Conservation (phyloP, 2,888 invertebrate species). For the Melanostoma mellinum region DNA sequence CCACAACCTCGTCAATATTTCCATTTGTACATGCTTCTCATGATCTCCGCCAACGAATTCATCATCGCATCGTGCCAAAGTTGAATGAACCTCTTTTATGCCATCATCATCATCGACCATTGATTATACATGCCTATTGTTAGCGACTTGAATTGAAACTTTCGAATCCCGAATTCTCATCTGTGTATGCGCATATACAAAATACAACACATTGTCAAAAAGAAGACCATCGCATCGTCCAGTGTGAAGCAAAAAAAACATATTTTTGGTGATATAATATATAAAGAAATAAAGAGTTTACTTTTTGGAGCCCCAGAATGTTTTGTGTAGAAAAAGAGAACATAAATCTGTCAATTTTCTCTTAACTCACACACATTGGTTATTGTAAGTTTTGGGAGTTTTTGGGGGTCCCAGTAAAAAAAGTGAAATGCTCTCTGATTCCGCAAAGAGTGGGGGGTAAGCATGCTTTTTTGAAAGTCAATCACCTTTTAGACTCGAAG, state of each 20-base stretch:
- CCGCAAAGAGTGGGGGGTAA: slow-evolving; percentile 19
- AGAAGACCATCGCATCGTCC: slow-evolving; percentile 45
- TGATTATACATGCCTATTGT: slow-evolving; percentile 63
- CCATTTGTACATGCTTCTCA: slow-evolving; percentile 1
- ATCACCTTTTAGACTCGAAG: slow-evolving; percentile 64
- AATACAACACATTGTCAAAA: slow-evolving; percentile 10
- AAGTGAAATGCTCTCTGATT: slow-evolving; percentile 67
- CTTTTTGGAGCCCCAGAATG: slow-evolving; percentile 23
- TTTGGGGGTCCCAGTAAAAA: slow-evolving; percentile 57
- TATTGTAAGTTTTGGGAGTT: slow-evolving; percentile 21
- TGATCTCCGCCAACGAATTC: slow-evolving; percentile 17
- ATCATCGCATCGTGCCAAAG: slow-evolving; percentile 47
- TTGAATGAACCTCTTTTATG: slow-evolving; percentile 72
- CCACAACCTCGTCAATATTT: not conserved
- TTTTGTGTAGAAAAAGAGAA: slow-evolving; percentile 38
- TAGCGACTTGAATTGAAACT: slow-evolving; percentile 57
- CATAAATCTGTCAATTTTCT: slow-evolving; percentile 30
- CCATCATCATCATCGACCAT: slow-evolving; percentile 67
- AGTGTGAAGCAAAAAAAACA: slow-evolving; percentile 41
- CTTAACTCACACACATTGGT: slow-evolving; percentile 47
- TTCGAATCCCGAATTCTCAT: slow-evolving; percentile 59
- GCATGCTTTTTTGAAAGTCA: slow-evolving; percentile 58
- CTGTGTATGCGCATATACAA: slow-evolving; percentile 15
- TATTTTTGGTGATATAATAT: slow-evolving; percentile 68
- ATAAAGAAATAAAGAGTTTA: slow-evolving; percentile 68